A percentile compares a stretch with the other conserved stretches of the same genome.
phyloP scores from a whole-genome alignment of 1,140 invertebrate genomes.

The Macrotrachela quadricornifera region DNA sequence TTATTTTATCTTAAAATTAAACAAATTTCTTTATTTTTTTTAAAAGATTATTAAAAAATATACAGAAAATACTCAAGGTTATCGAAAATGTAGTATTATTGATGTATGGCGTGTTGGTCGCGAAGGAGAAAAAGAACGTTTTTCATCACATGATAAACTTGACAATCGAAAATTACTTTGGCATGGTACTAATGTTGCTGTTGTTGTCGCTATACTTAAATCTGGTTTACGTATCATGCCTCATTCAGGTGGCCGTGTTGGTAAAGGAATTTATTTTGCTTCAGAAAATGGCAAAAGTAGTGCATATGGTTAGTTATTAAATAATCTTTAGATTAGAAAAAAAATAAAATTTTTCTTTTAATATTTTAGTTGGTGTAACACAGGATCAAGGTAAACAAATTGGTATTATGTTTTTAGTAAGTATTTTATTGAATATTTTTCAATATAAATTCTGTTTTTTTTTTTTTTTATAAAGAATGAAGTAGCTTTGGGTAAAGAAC shows the following conservation, averaged over 20 bases:
- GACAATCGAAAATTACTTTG: constrained; percentile 30
- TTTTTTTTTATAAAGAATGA: constrained; percentile 12
- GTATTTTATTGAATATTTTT: too few relatives aligned
- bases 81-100: constrained; percentile 16
- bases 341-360: not conserved
- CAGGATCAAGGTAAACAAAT: not conserved
- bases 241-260: constrained; percentile 32
- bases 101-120: constrained; percentile 28
- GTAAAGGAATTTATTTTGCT: constrained; percentile 34
- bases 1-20: not conserved
- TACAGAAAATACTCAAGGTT: constrained; percentile 16
- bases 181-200: constrained; percentile 35
- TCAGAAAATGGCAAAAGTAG: constrained; percentile 30
- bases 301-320: constrained; percentile 23
- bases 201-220: constrained; percentile 33
- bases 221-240: constrained; percentile 34
- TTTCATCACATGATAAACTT: constrained; percentile 20
- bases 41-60: constrained; percentile 27
- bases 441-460: not conserved
- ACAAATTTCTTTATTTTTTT: constrained; percentile 5
- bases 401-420: constrained; percentile 8
- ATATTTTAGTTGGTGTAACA: constrained; percentile 2
- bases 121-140: constrained; percentile 20
- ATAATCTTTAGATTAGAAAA: too few relatives aligned
- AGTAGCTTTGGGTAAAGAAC: constrained; percentile 31